These are phyloP conservation scores for Ditula angustiorana DNA, from an alignment of 2,888 invertebrate genomes.

Conservation along the genomic window DNA sequence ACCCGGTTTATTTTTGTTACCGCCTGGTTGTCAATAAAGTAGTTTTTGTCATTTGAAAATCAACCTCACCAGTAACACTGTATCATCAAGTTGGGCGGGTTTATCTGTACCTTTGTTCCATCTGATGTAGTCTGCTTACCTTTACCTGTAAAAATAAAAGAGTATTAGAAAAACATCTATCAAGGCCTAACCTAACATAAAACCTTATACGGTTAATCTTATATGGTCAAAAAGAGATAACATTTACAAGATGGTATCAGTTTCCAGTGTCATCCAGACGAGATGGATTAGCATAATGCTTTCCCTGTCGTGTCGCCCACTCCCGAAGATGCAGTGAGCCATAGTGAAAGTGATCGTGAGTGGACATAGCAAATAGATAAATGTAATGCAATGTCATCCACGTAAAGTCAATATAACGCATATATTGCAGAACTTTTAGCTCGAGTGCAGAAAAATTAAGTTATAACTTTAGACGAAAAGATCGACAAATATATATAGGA, in stretches of 20 bases:
- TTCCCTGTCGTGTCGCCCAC: constrained; percentile 58
- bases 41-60: too few species aligned
- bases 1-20: too few species aligned
- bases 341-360: constrained; percentile 67
- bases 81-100: background rate
- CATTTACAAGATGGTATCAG: constrained; percentile 41
- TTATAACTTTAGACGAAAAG: too few species aligned
- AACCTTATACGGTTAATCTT: constrained; percentile 22
- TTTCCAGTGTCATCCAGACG: constrained; percentile 51
- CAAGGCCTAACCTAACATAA: background rate
- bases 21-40: too few species aligned
- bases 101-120: background rate
- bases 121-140: constrained; percentile 59
- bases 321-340: constrained; percentile 55
- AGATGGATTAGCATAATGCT: constrained; percentile 60
- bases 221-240: constrained; percentile 35
- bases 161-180: constrained; percentile 39
- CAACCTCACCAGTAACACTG: background rate
- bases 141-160: constrained; percentile 74
- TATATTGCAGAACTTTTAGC: too few species aligned
- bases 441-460: background rate
- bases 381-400: constrained; percentile 41
- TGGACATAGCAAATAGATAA: constrained; percentile 52
- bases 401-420: background rate
- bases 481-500: too few species aligned